Conservation (phyloP, 2,888 invertebrate species). For the Ceramica pisi region DNA sequence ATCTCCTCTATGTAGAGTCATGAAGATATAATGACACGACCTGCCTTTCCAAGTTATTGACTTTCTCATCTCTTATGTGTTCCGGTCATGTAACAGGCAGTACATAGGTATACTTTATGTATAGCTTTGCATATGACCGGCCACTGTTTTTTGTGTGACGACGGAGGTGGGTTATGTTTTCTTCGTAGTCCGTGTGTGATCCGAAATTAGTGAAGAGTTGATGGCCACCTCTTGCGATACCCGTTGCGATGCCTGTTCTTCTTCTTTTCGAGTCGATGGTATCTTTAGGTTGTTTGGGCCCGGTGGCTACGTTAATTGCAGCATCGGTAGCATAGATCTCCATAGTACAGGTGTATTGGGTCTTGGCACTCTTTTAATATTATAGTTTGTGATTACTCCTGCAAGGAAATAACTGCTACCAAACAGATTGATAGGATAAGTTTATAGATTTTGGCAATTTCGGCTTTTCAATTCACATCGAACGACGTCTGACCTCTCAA, state of each 20-base stretch:
- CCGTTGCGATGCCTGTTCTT: too few species aligned
- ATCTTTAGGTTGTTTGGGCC: too few species aligned
- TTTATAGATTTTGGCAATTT: background rate
- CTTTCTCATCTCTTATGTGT: slow-evolving; percentile 58
- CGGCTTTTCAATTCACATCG: background rate
- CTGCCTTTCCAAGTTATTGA: slow-evolving; percentile 62
- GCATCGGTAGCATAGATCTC: too few species aligned
- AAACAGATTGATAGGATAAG: background rate
- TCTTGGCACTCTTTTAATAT: too few species aligned
- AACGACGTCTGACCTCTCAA: background rate
- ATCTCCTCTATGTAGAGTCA: slow-evolving; percentile 40
- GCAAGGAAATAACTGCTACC: too few species aligned
- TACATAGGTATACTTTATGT: slow-evolving; percentile 12
- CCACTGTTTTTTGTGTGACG: slow-evolving; percentile 17
- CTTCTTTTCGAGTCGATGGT: too few species aligned
- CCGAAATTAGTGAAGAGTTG: background rate
- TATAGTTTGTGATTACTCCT: too few species aligned
- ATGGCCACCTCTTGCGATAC: too few species aligned
- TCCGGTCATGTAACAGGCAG: slow-evolving; percentile 53
- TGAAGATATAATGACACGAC: slow-evolving; percentile 58
- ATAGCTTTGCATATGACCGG: slow-evolving; percentile 29
- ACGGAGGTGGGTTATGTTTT: background rate
- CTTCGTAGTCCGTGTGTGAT: background rate
- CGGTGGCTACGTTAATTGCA: too few species aligned
- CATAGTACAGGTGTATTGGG: too few species aligned